Percentiles rank a stretch among this genome's conserved stretches.
Evolutionary conservation across 2,113 vertebrate species (phyloP).

Genomic region (Odocoileus hemionus): DNA sequence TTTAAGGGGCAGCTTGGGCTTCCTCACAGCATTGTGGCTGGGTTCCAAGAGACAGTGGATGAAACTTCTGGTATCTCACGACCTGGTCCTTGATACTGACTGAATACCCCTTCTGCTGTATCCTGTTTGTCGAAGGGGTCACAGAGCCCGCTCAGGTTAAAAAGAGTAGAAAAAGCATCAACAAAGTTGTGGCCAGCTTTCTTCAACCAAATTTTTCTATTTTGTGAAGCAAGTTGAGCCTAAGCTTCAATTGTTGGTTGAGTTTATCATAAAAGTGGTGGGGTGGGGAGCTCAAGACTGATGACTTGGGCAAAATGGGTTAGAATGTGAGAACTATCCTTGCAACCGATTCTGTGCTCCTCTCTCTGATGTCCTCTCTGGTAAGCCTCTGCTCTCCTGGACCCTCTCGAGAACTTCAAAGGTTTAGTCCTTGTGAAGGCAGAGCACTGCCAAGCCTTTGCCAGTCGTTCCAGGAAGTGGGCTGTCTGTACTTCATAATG

Average conservation of each 20-base stretch:
- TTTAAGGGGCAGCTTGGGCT: neutral
- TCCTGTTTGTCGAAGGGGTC: neutral
- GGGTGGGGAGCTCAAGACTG: neutral
- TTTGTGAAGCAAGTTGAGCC: neutral
- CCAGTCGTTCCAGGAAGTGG: neutral
- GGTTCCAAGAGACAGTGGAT: neutral
- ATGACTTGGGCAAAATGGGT: neutral
- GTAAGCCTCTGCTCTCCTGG: neutral
- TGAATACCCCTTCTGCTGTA: neutral
- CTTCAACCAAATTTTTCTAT: neutral
- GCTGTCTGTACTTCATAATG: neutral
- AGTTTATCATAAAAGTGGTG: neutral
- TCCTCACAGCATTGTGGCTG: neutral
- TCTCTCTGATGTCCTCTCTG: neutral
- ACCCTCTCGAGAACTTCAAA: neutral
- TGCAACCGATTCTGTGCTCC: neutral
- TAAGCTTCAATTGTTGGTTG: neutral
- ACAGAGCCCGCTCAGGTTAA: neutral
- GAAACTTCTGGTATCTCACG: neutral
- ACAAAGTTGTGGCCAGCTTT: neutral
- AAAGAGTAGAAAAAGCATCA: neutral
- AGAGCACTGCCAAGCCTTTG: neutral
- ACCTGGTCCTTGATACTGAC: neutral
- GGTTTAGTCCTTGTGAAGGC: neutral
- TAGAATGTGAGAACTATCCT: neutral